These are phyloP conservation scores for Chauna torquata DNA, from an alignment of 2,113 vertebrate species.

Conservation along the genomic window DNA sequence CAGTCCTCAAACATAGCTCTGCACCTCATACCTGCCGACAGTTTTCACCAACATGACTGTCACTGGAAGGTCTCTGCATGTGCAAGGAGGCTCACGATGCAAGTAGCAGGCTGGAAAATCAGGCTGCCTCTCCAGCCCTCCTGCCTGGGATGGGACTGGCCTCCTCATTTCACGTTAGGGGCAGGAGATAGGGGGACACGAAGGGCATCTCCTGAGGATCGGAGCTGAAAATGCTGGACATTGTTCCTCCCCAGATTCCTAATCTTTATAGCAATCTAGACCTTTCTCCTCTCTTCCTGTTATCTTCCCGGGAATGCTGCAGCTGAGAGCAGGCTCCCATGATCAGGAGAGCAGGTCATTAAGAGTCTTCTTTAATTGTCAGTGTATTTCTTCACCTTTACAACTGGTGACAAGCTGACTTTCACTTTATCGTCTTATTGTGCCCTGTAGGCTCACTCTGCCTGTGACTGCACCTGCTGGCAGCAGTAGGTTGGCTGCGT, in stretches of 20 bases:
- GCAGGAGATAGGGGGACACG: rapidly evolving
- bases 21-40: not conserved
- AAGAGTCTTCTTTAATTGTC: conserved; percentile 20
- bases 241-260: not conserved
- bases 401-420: conserved; percentile 39
- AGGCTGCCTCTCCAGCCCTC: not conserved
- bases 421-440: conserved; percentile 31
- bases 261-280: conserved; percentile 8
- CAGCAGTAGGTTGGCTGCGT: not conserved
- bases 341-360: not conserved
- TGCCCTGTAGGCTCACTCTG: not conserved
- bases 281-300: not conserved
- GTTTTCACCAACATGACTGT: not conserved
- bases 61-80: not conserved
- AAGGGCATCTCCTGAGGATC: not conserved
- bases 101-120: not conserved
- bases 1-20: not conserved
- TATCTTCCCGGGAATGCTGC: not conserved
- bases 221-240: not conserved
- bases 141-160: not conserved
- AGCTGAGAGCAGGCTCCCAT: not conserved
- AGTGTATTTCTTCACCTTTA: conserved; percentile 56
- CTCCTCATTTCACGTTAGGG: not conserved
- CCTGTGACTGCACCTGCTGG: not conserved
- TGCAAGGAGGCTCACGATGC: not conserved